Conservation (phyloP, 2,797 vertebrate genomes). For the Holocentrus rufus region DNA sequence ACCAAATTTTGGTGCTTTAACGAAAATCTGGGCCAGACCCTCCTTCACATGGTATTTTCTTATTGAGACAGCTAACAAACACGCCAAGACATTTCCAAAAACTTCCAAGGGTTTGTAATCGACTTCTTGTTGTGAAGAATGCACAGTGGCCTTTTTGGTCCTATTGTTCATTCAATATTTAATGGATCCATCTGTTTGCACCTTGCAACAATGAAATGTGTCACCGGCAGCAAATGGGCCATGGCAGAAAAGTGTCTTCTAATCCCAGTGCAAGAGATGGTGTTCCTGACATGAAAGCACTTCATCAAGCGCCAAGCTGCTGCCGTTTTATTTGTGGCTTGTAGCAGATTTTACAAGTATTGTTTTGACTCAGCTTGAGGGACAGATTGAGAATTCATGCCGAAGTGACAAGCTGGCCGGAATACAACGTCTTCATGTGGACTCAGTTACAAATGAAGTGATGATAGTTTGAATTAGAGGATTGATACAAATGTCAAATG, state of each 20-base stretch:
- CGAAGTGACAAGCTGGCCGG: slow-evolving; percentile 28
- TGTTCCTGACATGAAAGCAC: slow-evolving; percentile 42
- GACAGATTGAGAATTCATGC: slow-evolving; percentile 32
- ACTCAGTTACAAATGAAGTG: slow-evolving; percentile 5
- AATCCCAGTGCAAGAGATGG: slow-evolving; percentile 40
- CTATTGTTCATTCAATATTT: slow-evolving; percentile 50
- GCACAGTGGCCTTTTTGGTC: slow-evolving; percentile 19
- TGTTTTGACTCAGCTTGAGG: slow-evolving; percentile 23
- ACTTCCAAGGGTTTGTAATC: neutral
- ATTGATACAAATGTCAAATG: neutral
- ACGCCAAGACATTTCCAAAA: neutral
- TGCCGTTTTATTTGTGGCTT: slow-evolving; percentile 14
- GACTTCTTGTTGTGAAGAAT: slow-evolving; percentile 16
- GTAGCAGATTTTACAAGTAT: slow-evolving; percentile 38
- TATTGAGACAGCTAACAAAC: too few relatives aligned
- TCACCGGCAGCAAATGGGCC: slow-evolving; percentile 49
- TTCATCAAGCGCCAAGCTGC: slow-evolving; percentile 29
- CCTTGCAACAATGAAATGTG: slow-evolving; percentile 54
- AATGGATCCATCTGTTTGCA: slow-evolving; percentile 57
- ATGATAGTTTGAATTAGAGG: neutral
- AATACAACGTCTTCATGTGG: neutral
- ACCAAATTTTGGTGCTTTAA: too few relatives aligned
- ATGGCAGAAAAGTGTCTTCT: slow-evolving; percentile 38
- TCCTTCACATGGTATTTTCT: too few relatives aligned
- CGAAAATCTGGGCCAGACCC: too few relatives aligned